Evolutionary conservation across 2,888 invertebrate species (phyloP).

Genomic region (Ichneumoninae sp.): DNA sequence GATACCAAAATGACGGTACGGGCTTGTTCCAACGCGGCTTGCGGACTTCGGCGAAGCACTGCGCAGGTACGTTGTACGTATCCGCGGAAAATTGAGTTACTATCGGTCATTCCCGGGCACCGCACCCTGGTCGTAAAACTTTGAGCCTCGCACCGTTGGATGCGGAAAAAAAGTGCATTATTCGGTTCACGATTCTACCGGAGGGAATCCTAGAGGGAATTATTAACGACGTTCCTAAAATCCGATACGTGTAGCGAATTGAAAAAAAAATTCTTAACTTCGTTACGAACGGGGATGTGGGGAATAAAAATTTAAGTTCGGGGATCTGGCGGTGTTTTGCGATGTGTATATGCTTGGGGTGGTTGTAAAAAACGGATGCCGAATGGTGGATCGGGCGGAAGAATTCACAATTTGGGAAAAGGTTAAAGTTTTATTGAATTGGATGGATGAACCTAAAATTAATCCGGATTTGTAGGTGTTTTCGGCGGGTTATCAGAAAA

Average conservation of each 20-base stretch:
- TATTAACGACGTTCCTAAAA: slow-evolving; percentile 44
- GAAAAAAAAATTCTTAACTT: not conserved
- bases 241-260: slow-evolving; percentile 37
- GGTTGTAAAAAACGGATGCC: too few species aligned
- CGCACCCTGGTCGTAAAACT: slow-evolving; percentile 40
- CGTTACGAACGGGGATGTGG: not conserved
- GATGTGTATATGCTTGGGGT: too few species aligned
- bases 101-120: slow-evolving; percentile 51
- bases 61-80: not conserved
- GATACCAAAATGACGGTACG: slow-evolving; percentile 58
- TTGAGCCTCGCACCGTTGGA: slow-evolving; percentile 33
- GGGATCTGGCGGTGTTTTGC: not conserved
- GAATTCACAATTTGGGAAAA: too few species aligned
- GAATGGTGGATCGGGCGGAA: too few species aligned
- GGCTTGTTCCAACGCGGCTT: slow-evolving; percentile 14
- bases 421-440: too few species aligned
- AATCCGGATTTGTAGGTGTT: not conserved
- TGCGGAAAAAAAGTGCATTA: slow-evolving; percentile 19
- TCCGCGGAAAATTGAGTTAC: slow-evolving; percentile 62
- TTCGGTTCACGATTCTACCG: slow-evolving; percentile 47
- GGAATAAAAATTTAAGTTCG: not conserved
- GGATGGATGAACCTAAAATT: too few species aligned
- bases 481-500: not conserved
- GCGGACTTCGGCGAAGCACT: not conserved
- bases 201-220: slow-evolving; percentile 13